Base-by-base conservation (phyloP, 2,113 vertebrate genomes). In the Cheilinus undulatus region DNA sequence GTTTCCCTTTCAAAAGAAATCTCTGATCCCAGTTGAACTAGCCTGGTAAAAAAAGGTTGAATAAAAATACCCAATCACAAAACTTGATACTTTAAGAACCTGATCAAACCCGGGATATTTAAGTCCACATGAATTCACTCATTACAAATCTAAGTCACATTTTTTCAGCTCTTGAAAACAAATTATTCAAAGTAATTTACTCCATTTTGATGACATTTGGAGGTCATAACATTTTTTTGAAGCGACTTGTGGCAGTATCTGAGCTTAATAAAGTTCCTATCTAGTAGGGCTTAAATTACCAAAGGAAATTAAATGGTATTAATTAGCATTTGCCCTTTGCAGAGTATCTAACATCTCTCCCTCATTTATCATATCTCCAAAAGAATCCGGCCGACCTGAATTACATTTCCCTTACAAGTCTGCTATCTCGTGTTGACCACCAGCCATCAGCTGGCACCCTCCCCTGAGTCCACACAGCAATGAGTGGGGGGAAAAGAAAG, bases 311-410 rank as follows among this genome's bases (percentile, higher is more conserved):
- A 54, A 42, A 68, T 30, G 12, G 13, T 59, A 8, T 53, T 63
- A 28, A 71, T 79, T 71, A 80, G 26, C 45, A 49, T 69, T 27
- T 49, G 23, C 28, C 71, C 28, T 34, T 56, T 7, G 5, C 32
- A 30, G 45, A 76, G 57, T 57, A 24, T 78, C 34, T 79, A 60
- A 86, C 85, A 77, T 80, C 62, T 52, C 20, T 26, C 20, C 23
- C 19, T 68, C 56, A 71, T 86, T 76, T 19, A 77, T 87, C 68
- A 79, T 28, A 43, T 32, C 26, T 52, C 3, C 13, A 4, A 76
- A 53, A 27, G 56, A 36, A 73, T 76, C 56, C 69, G 15, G n/a
- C 40, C 24, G 3, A 51, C 3, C 11, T 68, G 45, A 70, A 71
- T 50, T 70, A 22, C 12, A 6, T 42, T 40, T 40, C 20, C 42